Evolutionary conservation across 2,888 invertebrate genomes (phyloP), one percentile per base, ranked within the genome.

Genomic region (Apamea anceps): DNA sequence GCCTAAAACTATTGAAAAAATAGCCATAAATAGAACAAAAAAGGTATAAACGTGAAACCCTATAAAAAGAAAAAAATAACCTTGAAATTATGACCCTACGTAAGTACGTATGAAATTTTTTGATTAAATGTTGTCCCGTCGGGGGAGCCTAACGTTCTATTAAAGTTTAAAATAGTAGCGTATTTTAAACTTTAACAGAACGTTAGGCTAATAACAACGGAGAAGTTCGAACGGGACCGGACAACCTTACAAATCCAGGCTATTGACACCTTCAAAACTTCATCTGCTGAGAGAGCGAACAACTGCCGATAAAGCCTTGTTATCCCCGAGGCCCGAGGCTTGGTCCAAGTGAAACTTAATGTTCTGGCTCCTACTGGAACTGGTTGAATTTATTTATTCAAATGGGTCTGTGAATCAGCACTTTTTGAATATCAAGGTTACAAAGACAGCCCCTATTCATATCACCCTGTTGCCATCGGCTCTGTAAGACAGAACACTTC

Each of bases 251-350:
- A 81, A 57, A 81, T 48, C 51, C 60, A 57, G 32, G 28, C 77
- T 81, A 77, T 82, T 60, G 32, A 60, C 77, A 57, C 71, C 60
- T 66, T 54, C 66, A 48, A 28, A 71, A 77, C 51, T 82, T 71
- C 57, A 60, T 82, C 70, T 70, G 42, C n/a, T 25, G 42, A 54
- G 62, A 73, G 54, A 71, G 42, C 63, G 32, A 60, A 57, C 37
- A 21, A 81, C 12, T 65, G 7, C 21, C 57, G 51, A 70, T 71
- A 76, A 70, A 76, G 70, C 77, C 83, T 65, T 51, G 77, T 51
- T 51, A 82, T 60, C 70, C 48, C 42, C 21, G 18, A n/a, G n/a
- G 32, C 37, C 28, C 37, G 32, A 37, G 37, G 54, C 45, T 57
- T 68, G 18, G 37, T 62, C 4, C 28, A 45, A 65, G 37, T 76